Percentiles rank a stretch among this genome's conserved stretches.
Evolutionary conservation across 1,140 invertebrate species (phyloP).

Genomic region (Bombus consobrinus): DNA sequence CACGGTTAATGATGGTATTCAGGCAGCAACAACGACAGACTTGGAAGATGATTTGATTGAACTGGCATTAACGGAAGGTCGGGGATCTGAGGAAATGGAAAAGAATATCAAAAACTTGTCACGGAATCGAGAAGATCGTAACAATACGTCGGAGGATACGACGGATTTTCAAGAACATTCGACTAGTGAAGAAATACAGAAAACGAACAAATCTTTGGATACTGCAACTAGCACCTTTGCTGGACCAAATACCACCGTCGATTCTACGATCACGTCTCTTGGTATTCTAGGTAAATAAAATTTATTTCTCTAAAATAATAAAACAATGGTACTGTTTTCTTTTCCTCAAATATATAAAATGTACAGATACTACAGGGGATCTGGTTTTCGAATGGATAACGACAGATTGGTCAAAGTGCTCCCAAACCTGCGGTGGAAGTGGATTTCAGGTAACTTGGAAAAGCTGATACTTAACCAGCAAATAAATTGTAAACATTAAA

Average conservation of each 20-base stretch:
- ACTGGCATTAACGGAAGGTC: slow-evolving; percentile 31
- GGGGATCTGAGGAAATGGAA: neutral
- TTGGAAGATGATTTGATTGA: slow-evolving; percentile 43
- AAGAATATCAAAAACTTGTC: slow-evolving; percentile 33
- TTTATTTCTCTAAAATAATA: neutral
- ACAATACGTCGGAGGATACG: slow-evolving; percentile 6
- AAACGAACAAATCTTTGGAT: slow-evolving; percentile 24
- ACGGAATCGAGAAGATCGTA: slow-evolving; percentile 14
- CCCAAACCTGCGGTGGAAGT: slow-evolving; percentile 91
- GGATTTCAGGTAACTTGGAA: slow-evolving; percentile 84
- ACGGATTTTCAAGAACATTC: slow-evolving; percentile 28
- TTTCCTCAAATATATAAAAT: slow-evolving; percentile 10
- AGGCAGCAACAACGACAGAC: slow-evolving; percentile 13
- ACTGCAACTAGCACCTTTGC: neutral
- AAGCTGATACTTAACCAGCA: neutral
- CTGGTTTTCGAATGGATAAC: slow-evolving; percentile 91
- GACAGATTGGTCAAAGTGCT: slow-evolving; percentile 93
- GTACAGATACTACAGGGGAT: slow-evolving; percentile 79
- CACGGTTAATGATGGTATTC: slow-evolving; percentile 42
- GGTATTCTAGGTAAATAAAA: slow-evolving; percentile 63
- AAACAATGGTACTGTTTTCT: neutral
- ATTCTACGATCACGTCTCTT: slow-evolving; percentile 40
- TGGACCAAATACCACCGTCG: slow-evolving; percentile 17
- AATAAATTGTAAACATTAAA: neutral
- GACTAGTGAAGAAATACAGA: slow-evolving; percentile 2